Conservation (phyloP, 2,888 invertebrate genomes). For the Aleiodes leptofemur region DNA sequence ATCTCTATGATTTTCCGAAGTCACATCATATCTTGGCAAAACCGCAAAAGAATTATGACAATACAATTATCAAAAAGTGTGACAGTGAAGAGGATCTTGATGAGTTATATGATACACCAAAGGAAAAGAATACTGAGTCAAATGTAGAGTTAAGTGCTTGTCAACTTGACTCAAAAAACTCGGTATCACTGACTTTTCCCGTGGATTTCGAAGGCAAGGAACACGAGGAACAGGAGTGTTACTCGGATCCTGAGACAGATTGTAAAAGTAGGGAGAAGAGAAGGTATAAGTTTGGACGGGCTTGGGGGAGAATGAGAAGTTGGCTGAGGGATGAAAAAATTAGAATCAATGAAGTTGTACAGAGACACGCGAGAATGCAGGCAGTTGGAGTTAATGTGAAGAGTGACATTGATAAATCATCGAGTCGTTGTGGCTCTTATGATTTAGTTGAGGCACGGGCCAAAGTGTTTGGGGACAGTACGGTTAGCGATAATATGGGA, state of each 20-base stretch:
- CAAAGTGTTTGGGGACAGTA: constrained; percentile 58
- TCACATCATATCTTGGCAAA: constrained; percentile 31
- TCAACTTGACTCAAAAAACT: constrained; percentile 30
- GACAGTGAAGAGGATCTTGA: constrained; percentile 25
- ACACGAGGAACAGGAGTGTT: constrained; percentile 52
- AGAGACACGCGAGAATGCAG: constrained; percentile 68
- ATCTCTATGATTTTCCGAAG: constrained; percentile 64
- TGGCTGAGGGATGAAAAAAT: constrained; percentile 69
- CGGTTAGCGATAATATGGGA: constrained; percentile 67
- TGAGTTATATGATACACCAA: constrained; percentile 49
- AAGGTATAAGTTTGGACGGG: constrained; percentile 61
- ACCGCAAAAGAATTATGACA: constrained; percentile 7
- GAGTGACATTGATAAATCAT: constrained; percentile 38
- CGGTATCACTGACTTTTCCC: constrained; percentile 3
- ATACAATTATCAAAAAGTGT: neutral
- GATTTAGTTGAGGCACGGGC: constrained; percentile 65
- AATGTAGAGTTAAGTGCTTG: constrained; percentile 21
- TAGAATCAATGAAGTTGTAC: constrained; percentile 67
- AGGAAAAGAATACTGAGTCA: neutral
- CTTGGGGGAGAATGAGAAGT: constrained; percentile 69
- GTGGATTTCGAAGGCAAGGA: neutral
- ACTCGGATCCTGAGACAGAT: constrained; percentile 62
- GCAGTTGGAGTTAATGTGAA: constrained; percentile 63
- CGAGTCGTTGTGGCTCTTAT: constrained; percentile 64
- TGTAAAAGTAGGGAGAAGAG: constrained; percentile 29